These are phyloP conservation scores for Lordiphosa andalusiaca DNA, from an alignment of 2,888 invertebrate genomes.

Conservation along the genomic window DNA sequence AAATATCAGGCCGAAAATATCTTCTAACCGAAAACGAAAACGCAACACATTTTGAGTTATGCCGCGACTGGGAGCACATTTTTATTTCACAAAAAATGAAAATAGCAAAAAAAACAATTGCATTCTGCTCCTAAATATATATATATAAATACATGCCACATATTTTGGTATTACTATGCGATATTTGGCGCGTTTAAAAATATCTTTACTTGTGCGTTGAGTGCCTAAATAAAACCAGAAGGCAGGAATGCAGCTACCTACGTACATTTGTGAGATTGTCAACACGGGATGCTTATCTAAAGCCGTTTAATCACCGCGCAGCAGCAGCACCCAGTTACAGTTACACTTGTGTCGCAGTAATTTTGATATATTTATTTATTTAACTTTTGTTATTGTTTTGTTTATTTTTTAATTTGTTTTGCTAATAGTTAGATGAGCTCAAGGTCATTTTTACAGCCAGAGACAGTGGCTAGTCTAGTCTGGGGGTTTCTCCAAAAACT, in stretches of 20 bases:
- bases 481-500: too few relatives aligned
- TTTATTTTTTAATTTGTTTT: neutral
- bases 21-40: conserved; percentile 8
- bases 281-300: conserved; percentile 5
- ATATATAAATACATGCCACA: conserved; percentile 1
- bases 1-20: conserved; percentile 20
- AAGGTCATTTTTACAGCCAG: neutral
- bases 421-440: conserved; percentile 1
- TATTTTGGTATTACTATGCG: neutral
- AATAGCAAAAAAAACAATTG: conserved; percentile 7
- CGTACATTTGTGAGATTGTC: conserved; percentile 1
- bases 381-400: conserved; percentile 1
- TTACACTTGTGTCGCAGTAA: conserved; percentile 3
- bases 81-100: neutral
- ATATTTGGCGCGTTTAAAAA: neutral
- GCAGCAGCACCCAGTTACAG: conserved; percentile 6
- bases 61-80: conserved; percentile 11
- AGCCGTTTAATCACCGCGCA: conserved; percentile 8
- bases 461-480: too few relatives aligned
- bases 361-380: neutral
- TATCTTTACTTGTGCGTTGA: neutral
- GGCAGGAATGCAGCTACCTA: too few relatives aligned
- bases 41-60: conserved; percentile 7
- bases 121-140: conserved; percentile 5
- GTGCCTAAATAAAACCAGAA: too few relatives aligned